Evolutionary conservation across 2,888 invertebrate genomes (phyloP).

Genomic region (Drosophila subquinaria): DNA sequence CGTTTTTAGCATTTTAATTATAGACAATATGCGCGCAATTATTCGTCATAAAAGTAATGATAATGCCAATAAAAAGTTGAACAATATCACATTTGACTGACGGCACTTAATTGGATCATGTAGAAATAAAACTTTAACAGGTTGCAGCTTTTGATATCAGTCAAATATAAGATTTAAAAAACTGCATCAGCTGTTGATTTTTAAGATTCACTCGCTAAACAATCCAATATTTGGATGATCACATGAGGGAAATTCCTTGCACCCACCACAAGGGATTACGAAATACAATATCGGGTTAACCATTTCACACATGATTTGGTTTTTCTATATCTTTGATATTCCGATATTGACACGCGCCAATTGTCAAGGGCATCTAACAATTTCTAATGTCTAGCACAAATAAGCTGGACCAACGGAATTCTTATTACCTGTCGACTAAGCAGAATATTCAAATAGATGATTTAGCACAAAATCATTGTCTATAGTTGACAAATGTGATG

Average conservation of each 20-base stretch:
- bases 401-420: constrained; percentile 21
- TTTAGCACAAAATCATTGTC: constrained; percentile 7
- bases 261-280: neutral
- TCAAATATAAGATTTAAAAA: constrained; percentile 8
- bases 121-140: constrained; percentile 1
- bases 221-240: constrained; percentile 30
- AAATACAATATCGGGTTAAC: constrained; percentile 27
- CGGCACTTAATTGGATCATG: constrained; percentile 64
- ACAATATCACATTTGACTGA: constrained; percentile 45
- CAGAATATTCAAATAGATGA: constrained; percentile 32
- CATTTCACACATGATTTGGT: constrained; percentile 47
- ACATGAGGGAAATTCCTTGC: constrained; percentile 35
- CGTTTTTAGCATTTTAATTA: constrained; percentile 79
- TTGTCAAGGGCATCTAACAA: constrained; percentile 19
- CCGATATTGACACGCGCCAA: constrained; percentile 42
- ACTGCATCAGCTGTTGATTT: constrained; percentile 15
- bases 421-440: constrained; percentile 4
- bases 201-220: constrained; percentile 32
- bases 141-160: constrained; percentile 14
- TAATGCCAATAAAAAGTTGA: constrained; percentile 68
- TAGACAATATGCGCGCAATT: constrained; percentile 78
- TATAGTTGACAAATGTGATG: constrained; percentile 26
- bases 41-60: constrained; percentile 79
- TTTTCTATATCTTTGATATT: constrained; percentile 29
- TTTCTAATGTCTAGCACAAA: constrained; percentile 65